These are phyloP conservation scores for Nephotettix cincticeps DNA, from an alignment of 1,140 invertebrate species.

Conservation along the genomic window DNA sequence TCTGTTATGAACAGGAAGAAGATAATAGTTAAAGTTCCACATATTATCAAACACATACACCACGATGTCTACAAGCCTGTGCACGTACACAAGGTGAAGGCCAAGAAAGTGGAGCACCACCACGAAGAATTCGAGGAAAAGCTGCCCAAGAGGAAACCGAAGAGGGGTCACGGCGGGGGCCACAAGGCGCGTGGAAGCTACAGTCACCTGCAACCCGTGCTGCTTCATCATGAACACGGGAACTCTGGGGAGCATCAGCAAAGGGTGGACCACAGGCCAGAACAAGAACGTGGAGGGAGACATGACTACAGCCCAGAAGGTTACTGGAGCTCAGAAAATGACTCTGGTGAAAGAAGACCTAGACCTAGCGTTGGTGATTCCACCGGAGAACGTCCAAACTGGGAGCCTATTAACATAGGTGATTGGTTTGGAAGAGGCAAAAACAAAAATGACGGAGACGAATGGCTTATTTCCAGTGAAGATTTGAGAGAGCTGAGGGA, in stretches of 20 bases:
- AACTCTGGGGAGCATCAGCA: not conserved
- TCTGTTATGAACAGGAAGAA: too few species aligned
- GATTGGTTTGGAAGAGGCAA: too few species aligned
- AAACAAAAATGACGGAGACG: not conserved
- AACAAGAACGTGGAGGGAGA: not conserved
- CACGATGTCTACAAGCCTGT: conserved; percentile 6
- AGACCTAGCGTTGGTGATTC: not conserved
- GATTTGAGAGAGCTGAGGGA: not conserved
- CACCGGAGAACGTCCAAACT: not conserved
- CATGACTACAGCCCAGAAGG: not conserved
- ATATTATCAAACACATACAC: conserved; percentile 17
- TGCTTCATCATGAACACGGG: not conserved
- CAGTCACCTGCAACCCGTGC: not conserved
- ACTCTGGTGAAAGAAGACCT: not conserved
- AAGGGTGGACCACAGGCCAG: not conserved
- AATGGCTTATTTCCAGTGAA: not conserved
- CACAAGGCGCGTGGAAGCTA: not conserved
- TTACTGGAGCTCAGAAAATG: not conserved
- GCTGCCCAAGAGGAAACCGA: not conserved
- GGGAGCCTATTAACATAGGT: too few species aligned
- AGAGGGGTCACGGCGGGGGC: not conserved
- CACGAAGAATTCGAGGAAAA: not conserved
- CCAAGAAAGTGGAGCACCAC: not conserved
- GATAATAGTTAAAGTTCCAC: conserved; percentile 9
- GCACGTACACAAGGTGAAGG: conserved; percentile 1